Percentiles rank a stretch among this genome's conserved stretches.
Conservation (phyloP, 1,140 invertebrate genomes). For the Formica selysi region DNA sequence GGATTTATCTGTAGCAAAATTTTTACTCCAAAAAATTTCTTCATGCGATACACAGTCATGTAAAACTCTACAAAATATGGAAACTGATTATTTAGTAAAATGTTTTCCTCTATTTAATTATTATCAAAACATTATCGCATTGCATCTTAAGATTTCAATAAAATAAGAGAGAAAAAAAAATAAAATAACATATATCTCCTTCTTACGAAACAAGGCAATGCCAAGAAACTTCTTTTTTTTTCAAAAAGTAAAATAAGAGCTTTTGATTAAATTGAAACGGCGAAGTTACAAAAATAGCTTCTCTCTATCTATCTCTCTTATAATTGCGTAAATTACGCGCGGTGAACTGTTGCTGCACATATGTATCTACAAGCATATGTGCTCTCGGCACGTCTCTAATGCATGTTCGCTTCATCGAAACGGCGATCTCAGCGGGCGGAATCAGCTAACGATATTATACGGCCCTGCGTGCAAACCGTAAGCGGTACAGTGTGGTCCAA, state of each 20-base stretch:
- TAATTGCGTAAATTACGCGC: constrained; percentile 4
- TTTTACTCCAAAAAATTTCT: background rate
- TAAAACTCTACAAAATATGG: background rate
- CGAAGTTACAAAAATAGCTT: background rate
- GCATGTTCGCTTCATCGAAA: background rate
- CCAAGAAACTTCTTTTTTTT: background rate
- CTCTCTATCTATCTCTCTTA: background rate
- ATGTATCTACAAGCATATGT: background rate
- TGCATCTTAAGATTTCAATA: background rate
- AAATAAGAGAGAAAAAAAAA: background rate
- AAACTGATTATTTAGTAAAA: background rate
- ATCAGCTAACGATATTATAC: constrained; percentile 61
- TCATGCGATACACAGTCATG: background rate
- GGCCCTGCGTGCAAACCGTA: constrained; percentile 80
- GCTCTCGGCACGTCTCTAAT: constrained; percentile 8
- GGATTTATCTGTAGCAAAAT: background rate
- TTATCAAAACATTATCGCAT: background rate
- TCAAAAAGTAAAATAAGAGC: background rate
- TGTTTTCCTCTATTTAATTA: background rate
- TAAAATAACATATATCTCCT: background rate
- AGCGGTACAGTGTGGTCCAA: constrained; percentile 38
- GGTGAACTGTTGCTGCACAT: background rate
- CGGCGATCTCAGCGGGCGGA: background rate
- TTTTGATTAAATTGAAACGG: constrained; percentile 27
- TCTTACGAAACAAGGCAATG: background rate